A percentile compares a stretch with the other conserved stretches of the same genome.
Conservation (phyloP, 2,797 vertebrate species). For the Philypnodon macrostomus region DNA sequence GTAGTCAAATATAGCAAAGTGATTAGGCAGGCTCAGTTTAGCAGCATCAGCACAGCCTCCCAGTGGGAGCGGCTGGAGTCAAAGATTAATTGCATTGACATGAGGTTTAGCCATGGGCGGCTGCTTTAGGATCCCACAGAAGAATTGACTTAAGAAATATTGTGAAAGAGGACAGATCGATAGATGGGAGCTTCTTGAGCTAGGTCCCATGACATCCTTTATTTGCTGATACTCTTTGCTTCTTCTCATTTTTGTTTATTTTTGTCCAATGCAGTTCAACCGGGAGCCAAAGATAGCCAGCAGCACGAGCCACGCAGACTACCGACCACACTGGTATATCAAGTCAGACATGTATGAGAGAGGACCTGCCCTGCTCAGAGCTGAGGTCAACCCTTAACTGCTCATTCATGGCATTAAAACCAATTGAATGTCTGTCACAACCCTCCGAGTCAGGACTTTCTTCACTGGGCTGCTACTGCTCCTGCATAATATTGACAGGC, state of each 20-base stretch:
- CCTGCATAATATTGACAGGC: constrained; percentile 54
- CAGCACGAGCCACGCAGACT: constrained; percentile 69
- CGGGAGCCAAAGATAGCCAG: constrained; percentile 55
- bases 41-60: constrained; percentile 62
- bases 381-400: constrained; percentile 73
- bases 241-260: constrained; percentile 48
- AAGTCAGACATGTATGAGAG: constrained; percentile 63
- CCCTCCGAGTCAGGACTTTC: constrained; percentile 59
- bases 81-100: constrained; percentile 67
- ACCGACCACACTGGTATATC: constrained; percentile 62
- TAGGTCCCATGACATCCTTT: constrained; percentile 35
- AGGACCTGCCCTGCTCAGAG: constrained; percentile 61
- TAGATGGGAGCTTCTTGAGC: constrained; percentile 56
- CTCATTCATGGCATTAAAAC: constrained; percentile 52
- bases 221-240: constrained; percentile 8
- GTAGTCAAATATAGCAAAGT: constrained; percentile 65
- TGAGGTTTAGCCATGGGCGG: constrained; percentile 37
- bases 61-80: constrained; percentile 39
- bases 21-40: constrained; percentile 59
- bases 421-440: constrained; percentile 59
- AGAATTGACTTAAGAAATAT: constrained; percentile 63
- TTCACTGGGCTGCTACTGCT: constrained; percentile 39
- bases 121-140: constrained; percentile 52
- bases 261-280: constrained; percentile 66
- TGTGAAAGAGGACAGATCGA: constrained; percentile 56